Evolutionary conservation across 1,140 invertebrate species (phyloP).

Genomic region (Caerostris darwini): DNA sequence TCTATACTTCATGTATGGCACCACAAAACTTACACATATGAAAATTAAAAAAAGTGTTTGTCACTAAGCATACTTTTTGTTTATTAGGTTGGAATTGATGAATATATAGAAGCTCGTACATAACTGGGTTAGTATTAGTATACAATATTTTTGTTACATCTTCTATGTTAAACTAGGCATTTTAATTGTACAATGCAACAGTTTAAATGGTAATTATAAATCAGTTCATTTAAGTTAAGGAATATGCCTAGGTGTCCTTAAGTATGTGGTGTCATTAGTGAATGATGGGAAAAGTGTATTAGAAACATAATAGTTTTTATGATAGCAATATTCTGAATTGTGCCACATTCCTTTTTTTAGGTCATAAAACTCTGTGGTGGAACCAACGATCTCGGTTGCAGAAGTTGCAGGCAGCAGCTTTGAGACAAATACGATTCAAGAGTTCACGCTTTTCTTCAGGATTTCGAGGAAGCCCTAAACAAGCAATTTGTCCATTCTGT

Average conservation of each 20-base stretch:
- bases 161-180: slow-evolving; percentile 11
- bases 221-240: slow-evolving; percentile 21
- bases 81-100: slow-evolving; percentile 77
- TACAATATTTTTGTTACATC: slow-evolving; percentile 20
- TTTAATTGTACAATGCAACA: slow-evolving; percentile 64
- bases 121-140: slow-evolving; percentile 70
- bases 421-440: slow-evolving; percentile 50
- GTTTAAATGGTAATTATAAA: slow-evolving; percentile 73
- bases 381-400: slow-evolving; percentile 53
- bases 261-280: slow-evolving; percentile 77
- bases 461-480: slow-evolving; percentile 66
- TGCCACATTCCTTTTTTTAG: slow-evolving; percentile 46
- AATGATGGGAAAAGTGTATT: slow-evolving; percentile 51
- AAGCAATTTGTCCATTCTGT: slow-evolving; percentile 76
- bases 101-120: slow-evolving; percentile 58
- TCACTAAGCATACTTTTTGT: slow-evolving; percentile 75
- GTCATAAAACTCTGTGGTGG: slow-evolving; percentile 73
- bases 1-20: slow-evolving; percentile 74
- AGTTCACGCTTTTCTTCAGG: slow-evolving; percentile 8
- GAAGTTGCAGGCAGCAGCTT: slow-evolving; percentile 32
- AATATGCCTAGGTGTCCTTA: slow-evolving; percentile 56
- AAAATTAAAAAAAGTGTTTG: slow-evolving; percentile 37
- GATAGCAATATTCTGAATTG: not conserved
- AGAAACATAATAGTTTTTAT: not conserved
- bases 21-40: slow-evolving; percentile 64